Conservation (phyloP, 1,140 invertebrate species). For the Gonatopus flavifemur region DNA sequence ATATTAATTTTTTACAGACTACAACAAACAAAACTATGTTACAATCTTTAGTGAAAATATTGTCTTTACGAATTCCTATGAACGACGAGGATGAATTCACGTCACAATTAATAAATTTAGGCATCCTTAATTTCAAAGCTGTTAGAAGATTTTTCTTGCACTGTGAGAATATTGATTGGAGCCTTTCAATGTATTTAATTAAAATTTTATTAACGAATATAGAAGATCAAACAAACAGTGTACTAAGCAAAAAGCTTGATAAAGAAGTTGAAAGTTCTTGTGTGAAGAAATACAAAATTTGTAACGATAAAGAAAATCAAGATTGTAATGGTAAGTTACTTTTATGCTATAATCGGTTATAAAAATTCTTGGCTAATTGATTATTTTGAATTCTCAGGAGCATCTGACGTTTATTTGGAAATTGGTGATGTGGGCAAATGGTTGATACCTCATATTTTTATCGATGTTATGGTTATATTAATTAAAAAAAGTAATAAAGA, state of each 20-base stretch:
- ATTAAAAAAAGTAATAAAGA: slow-evolving; percentile 1
- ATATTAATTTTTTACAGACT: slow-evolving; percentile 12
- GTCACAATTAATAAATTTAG: slow-evolving; percentile 16
- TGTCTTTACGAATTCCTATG: slow-evolving; percentile 16
- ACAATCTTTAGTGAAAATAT: slow-evolving; percentile 20
- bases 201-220: slow-evolving; percentile 18
- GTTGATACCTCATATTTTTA: slow-evolving; percentile 8
- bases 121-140: slow-evolving; percentile 19
- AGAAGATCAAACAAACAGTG: no score
- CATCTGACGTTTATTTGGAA: background rate
- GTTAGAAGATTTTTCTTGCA: slow-evolving; percentile 26
- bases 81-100: slow-evolving; percentile 5
- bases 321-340: slow-evolving; percentile 2
- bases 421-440: background rate
- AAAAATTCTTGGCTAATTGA: background rate
- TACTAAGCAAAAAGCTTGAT: no score
- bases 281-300: background rate
- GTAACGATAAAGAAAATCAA: background rate
- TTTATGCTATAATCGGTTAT: background rate
- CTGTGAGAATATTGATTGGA: slow-evolving; percentile 15
- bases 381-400: background rate
- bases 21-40: slow-evolving; percentile 13
- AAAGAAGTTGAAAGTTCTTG: slow-evolving; percentile 11
- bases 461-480: slow-evolving; percentile 15
- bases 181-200: slow-evolving; percentile 10